Base-by-base conservation (phyloP, 2,888 invertebrate genomes). In the Pasiphila rectangulata region DNA sequence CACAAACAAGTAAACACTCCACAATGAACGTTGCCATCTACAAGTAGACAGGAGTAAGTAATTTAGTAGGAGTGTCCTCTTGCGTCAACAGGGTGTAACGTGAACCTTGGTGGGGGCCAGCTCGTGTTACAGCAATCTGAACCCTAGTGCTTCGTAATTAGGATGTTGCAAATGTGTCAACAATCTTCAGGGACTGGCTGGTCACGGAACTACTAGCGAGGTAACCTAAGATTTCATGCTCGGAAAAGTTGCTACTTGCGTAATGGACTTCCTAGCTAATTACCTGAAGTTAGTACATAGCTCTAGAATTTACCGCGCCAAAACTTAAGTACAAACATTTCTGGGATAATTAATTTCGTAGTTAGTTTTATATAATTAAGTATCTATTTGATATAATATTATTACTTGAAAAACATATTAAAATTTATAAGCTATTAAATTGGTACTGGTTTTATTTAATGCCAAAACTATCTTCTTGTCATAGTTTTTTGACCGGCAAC, bases 51-150 rank as follows among this genome's bases (percentile, higher is more conserved):
- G 36, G 43, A 51, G 27, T 49, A 35, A 35, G 46, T 51, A 49
- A 54, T 54, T 52, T 51, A 40, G 48, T 44, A 54, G 59, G 57
- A 56, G 57, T 49, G 57, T 46, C 54, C 49, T 46, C 35, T 59
- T 54, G 47, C 57, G 56, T 59, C 59, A 59, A 54, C 42, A 52
- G 52, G 51, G 55, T 52, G 59, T 54, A 59, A 57, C 53, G 7
- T 30, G 51, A 56, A 44, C 46, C 56, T 49, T 51, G 49, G 45
- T 46, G 32, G 41, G 46, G 19, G 39, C 25, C 19, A 9, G 46
- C 46, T 48, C 42, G 44, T 44, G 46, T 53, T 48, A 27, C 24
- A 6, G 56, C 32, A 43, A 54, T 41, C 29, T 42, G 34, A 48
- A 40, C 46, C 41, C 34, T 44, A 41, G 4, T 21, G n/a, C 39